Evolutionary conservation across 2,113 vertebrate genomes (phyloP), one percentile per base, ranked within the genome.

Genomic region (Actenoides hombroni): DNA sequence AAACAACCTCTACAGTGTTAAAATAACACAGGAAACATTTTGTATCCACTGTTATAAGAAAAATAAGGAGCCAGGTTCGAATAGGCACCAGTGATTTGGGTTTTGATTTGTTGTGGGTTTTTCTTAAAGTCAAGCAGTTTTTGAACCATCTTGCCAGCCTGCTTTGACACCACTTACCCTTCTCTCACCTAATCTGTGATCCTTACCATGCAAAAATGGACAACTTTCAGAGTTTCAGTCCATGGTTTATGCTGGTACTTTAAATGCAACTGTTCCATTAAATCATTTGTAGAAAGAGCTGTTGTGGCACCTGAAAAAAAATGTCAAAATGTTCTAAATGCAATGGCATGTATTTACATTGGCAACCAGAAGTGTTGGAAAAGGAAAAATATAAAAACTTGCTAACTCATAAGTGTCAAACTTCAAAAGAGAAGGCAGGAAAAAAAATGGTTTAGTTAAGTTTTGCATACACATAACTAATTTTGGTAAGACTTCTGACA

Each of bases 151-250:
- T 75, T 73, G 23, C 35, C 69, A 83, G 65, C 15, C 49, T 75
- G 39, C 16, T 83, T 19, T 59, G 74, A 65, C 3, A 75, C 6
- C n/a, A 61, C 6, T 26, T 39, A 68, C 13, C 48, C 26, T 65
- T 76, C 67, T 71, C 39, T 77, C 63, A 46, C 29, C 31, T 77
- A 63, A 71, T 19, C 68, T 82, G 49, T 3, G 1, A 67, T 86
- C 80, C 97, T 97, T 98, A 99, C 98, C 98, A 98, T 98, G 96
- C 98, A 99, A 92, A 97, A 98, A 75, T 97, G 97, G 54, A 99
- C 98, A 65, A 98, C 98, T 69, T 98, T 98, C 95, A 98, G 94
- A 5, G 99, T 99, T 64, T 99, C 98, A 74, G 88, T 97, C 99
- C 99, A 99, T 6, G 97, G 96, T 79, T 96, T 99, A 40, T 98